Evolutionary conservation across 2,797 vertebrate species (phyloP), one percentile per base, ranked within the genome.

Genomic region (Arctocebus calabarensis): DNA sequence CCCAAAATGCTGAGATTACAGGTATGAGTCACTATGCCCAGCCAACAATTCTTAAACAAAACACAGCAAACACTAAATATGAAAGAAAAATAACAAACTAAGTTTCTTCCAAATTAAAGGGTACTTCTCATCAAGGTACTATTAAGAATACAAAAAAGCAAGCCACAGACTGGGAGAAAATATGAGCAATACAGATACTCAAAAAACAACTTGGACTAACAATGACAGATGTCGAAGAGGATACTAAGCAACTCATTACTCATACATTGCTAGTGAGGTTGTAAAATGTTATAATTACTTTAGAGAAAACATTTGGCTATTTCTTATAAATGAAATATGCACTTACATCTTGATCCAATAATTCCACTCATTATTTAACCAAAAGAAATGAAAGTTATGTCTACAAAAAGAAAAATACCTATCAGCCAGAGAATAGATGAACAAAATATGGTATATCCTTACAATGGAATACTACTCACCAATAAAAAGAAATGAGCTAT

Each of bases 401-500:
- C 59, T 52, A 94, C 29, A 96, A 82, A 95, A 90, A 48, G 19
- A 90, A 77, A 88, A 89, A n/a, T 81, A 95, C 48, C 43, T 20
- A 86, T 12, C 22, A 34, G 27, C 34, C 64, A 94, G 37, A 89
- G 34, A 48, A 78, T 1, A 84, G 23, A 75, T 70, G 8, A n/a
- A n/a, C n/a, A n/a, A 91, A 92, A 64, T 61, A 57, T 4, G 10
- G 20, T 48, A 55, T 74, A 48, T 8, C 22, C 52, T 94, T 34
- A 83, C 68, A 83, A 59, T 14, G 45, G 75, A 84, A 61, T 61
- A 62, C 7, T 64, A 66, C 19, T 85, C 78, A 91, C 32, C 66
- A 92, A 40, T n/a, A 86, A 78, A 90, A 96, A 78, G 20, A 73
- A 94, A 90, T 37, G 19, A 92, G 79, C 70, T 66, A 95, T 45